These are phyloP conservation scores for Spheniscus mendiculus DNA, from an alignment of 2,113 vertebrate genomes.

Conservation along the genomic window DNA sequence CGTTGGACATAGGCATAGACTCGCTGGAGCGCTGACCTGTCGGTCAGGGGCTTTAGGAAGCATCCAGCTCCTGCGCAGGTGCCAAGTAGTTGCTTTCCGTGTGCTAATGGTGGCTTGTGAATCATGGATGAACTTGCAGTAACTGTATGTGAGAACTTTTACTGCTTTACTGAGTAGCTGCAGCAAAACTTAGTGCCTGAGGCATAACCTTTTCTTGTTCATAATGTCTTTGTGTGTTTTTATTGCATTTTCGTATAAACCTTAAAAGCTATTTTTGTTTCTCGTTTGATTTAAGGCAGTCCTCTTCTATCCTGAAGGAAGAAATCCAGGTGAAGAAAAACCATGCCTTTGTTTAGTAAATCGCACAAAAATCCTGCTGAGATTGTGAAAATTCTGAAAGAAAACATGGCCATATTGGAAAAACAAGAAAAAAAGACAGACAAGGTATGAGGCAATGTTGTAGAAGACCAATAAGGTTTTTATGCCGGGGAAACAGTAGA, in stretches of 20 bases:
- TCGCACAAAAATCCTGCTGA: slow-evolving; percentile 95
- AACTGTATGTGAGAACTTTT: background rate
- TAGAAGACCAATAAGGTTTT: background rate
- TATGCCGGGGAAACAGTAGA: background rate
- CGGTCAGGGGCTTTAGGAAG: background rate
- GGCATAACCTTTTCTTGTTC: background rate
- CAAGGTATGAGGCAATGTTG: slow-evolving; percentile 81
- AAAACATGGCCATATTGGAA: slow-evolving; percentile 91
- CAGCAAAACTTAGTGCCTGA: background rate
- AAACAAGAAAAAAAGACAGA: slow-evolving; percentile 97
- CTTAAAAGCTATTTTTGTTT: slow-evolving; percentile 13
- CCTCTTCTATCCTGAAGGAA: slow-evolving; percentile 54
- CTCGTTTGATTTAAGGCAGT: slow-evolving; percentile 60
- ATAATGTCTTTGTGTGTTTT: background rate
- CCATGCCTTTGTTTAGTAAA: slow-evolving; percentile 96
- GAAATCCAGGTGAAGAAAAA: slow-evolving; percentile 59
- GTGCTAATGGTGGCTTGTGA: background rate
- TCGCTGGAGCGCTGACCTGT: background rate
- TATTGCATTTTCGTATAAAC: background rate
- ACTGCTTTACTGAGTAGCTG: background rate
- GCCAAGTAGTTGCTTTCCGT: background rate
- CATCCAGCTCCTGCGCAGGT: background rate
- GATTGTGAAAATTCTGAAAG: slow-evolving; percentile 91
- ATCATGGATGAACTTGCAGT: background rate
- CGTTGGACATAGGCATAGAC: background rate